Conservation (phyloP, 2,113 vertebrate species). For the Periophthalmodon schlosseri region DNA sequence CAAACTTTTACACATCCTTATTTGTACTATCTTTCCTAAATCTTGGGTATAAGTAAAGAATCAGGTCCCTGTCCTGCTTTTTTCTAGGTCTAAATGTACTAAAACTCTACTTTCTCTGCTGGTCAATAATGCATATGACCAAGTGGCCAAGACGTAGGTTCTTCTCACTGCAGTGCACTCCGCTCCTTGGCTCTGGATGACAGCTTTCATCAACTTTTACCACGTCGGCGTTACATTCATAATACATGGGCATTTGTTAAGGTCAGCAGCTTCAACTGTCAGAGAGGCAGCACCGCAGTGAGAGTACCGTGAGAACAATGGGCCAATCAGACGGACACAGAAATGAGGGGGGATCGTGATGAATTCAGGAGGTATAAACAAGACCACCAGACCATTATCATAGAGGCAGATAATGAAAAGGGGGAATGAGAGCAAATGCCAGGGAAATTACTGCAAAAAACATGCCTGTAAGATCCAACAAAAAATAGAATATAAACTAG, state of each 20-base stretch:
- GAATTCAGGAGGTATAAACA: slow-evolving; percentile 61
- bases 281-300: slow-evolving; percentile 14
- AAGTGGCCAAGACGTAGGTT: background rate
- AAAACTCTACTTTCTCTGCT: slow-evolving; percentile 43
- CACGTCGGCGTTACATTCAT: slow-evolving; percentile 48
- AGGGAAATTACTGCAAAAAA: slow-evolving; percentile 20
- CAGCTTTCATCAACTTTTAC: slow-evolving; percentile 37
- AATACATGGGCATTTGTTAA: slow-evolving; percentile 56
- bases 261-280: slow-evolving; percentile 48
- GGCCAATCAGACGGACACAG: slow-evolving; percentile 49
- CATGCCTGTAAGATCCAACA: background rate
- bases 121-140: slow-evolving; percentile 64
- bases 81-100: slow-evolving; percentile 41
- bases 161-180: slow-evolving; percentile 25
- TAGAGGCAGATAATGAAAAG: slow-evolving; percentile 49
- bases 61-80: slow-evolving; percentile 46
- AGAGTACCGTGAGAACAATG: slow-evolving; percentile 25
- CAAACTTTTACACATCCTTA: background rate
- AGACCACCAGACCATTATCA: slow-evolving; percentile 51
- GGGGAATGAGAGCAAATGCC: slow-evolving; percentile 47
- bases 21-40: background rate
- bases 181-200: slow-evolving; percentile 49
- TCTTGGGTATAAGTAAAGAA: slow-evolving; percentile 48
- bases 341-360: slow-evolving; percentile 47
- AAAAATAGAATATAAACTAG: background rate